Percentiles rank a stretch among this genome's conserved stretches.
Evolutionary conservation across 2,888 invertebrate genomes (phyloP).

Genomic region (Chrysotoxum bicinctum): DNA sequence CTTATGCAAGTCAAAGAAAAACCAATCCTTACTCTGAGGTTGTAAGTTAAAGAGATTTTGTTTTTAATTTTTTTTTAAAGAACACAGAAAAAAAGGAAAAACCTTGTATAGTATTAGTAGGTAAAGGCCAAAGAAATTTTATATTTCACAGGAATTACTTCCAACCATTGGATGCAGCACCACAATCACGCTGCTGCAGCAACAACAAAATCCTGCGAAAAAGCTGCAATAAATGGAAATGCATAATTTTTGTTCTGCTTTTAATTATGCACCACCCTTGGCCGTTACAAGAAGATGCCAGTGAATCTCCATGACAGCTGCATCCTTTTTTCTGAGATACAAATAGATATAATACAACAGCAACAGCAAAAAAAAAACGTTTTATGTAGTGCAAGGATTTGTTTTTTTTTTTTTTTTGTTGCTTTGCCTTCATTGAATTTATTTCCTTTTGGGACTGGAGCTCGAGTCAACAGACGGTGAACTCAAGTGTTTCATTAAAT

Average conservation of each 20-base stretch:
- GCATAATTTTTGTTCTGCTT: conserved; percentile 53
- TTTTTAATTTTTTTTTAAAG: not conserved
- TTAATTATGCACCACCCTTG: conserved; percentile 57
- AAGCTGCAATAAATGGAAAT: conserved; percentile 44
- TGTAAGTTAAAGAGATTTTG: not conserved
- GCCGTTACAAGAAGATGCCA: conserved; percentile 12
- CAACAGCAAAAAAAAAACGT: not conserved
- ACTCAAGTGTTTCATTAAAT: conserved; percentile 65
- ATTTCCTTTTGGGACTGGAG: conserved; percentile 24
- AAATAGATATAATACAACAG: not conserved
- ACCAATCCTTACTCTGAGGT: not conserved
- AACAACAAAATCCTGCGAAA: not conserved
- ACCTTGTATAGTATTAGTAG: not conserved
- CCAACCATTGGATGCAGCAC: not conserved
- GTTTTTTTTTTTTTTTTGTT: not conserved
- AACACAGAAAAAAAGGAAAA: not conserved
- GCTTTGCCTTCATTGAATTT: conserved; percentile 40
- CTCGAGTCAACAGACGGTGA: conserved; percentile 50
- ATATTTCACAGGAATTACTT: not conserved
- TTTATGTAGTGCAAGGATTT: conserved; percentile 12
- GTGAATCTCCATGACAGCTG: conserved; percentile 54
- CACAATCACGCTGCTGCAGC: not conserved
- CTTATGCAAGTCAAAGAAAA: not conserved
- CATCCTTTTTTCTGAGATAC: conserved; percentile 11
- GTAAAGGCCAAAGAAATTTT: not conserved